These are phyloP conservation scores for Erythrolamprus reginae DNA, from an alignment of 2,113 vertebrate species.

Conservation along the genomic window DNA sequence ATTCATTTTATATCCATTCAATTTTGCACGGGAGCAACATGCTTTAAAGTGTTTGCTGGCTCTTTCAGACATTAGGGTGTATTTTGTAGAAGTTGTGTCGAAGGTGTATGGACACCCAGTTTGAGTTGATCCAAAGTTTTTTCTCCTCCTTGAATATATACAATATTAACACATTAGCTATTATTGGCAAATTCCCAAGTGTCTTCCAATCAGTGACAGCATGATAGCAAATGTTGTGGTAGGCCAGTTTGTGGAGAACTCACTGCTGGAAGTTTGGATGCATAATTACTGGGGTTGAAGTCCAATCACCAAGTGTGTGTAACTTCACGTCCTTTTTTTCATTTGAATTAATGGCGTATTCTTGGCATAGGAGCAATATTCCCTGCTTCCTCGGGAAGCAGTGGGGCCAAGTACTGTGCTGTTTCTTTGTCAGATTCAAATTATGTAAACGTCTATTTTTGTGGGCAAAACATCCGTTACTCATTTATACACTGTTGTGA, in stretches of 20 bases:
- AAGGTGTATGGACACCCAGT: background rate
- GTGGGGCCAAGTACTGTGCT: background rate
- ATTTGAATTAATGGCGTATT: background rate
- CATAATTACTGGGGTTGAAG: background rate
- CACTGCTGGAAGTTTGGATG: background rate
- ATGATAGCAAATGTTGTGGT: background rate
- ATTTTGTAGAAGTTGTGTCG: background rate
- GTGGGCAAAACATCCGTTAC: background rate
- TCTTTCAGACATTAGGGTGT: background rate
- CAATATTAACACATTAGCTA: background rate
- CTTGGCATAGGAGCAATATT: background rate
- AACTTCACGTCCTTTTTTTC: background rate
- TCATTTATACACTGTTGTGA: background rate
- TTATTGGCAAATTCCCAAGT: background rate
- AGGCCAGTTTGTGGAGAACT: background rate
- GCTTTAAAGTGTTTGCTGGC: background rate
- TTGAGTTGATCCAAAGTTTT: background rate
- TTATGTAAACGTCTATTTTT: background rate
- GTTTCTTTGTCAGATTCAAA: background rate
- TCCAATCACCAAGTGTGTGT: background rate
- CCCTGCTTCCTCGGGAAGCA: background rate
- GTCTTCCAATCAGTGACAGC: background rate
- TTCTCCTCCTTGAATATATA: background rate
- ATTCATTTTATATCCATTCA: background rate
- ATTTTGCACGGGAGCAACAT: background rate